A percentile compares a stretch with the other conserved stretches of the same genome.
Conservation (phyloP, 2,888 invertebrate species). For the Epinotia bilunana region DNA sequence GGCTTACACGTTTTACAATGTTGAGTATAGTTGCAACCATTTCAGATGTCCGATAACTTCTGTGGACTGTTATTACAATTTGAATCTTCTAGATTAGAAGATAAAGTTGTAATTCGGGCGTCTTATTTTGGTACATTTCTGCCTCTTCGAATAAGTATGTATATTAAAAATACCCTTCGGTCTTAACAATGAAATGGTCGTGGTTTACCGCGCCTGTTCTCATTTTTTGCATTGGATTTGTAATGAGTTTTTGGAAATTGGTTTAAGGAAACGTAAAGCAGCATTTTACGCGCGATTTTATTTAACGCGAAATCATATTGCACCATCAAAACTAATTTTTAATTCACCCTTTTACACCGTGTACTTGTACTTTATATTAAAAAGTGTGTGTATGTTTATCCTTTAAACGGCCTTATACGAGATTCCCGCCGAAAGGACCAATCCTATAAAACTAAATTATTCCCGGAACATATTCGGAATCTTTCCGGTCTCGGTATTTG, state of each 20-base stretch:
- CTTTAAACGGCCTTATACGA: too few species aligned
- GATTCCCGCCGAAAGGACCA: background rate
- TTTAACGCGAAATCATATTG: too few species aligned
- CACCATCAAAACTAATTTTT: too few species aligned
- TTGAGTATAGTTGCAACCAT: slow-evolving; percentile 29
- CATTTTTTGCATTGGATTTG: slow-evolving; percentile 28
- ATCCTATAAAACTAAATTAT: slow-evolving; percentile 19
- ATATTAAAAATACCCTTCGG: slow-evolving; percentile 33
- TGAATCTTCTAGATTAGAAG: background rate
- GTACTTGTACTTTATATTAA: too few species aligned
- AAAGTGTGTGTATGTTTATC: background rate
- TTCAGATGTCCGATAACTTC: slow-evolving; percentile 14
- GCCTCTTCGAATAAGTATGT: slow-evolving; percentile 42
- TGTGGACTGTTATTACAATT: background rate
- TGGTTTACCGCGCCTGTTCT: slow-evolving; percentile 35
- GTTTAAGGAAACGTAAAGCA: background rate
- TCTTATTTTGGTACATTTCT: background rate
- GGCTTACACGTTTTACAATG: slow-evolving; percentile 54
- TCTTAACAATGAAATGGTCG: slow-evolving; percentile 38
- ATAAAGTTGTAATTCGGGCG: background rate
- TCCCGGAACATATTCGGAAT: slow-evolving; percentile 23
- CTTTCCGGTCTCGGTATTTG: slow-evolving; percentile 15
- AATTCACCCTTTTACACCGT: too few species aligned
- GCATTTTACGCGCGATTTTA: background rate
- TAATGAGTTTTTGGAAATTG: slow-evolving; percentile 32